These are phyloP conservation scores for Molossus alvarezi DNA, from an alignment of 2,797 vertebrate genomes.

Conservation along the genomic window DNA sequence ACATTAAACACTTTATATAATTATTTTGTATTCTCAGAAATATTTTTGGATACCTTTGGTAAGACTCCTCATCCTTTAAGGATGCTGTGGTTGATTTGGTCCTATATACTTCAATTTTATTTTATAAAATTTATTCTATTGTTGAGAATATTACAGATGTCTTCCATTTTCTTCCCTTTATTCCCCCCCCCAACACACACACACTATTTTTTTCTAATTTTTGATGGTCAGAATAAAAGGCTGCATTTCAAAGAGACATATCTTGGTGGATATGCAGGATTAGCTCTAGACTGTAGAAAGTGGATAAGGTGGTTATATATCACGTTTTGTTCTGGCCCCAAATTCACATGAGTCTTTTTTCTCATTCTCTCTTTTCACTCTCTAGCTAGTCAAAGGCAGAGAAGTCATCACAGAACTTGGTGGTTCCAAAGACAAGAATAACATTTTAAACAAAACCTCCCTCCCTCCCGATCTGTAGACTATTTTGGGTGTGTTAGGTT, in stretches of 20 bases:
- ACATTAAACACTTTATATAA: neutral
- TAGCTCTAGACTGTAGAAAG: neutral
- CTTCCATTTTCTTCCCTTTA: too few species aligned
- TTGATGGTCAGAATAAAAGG: neutral
- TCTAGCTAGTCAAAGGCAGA: neutral
- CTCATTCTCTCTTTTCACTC: neutral
- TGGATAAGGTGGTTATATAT: neutral
- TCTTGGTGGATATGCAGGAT: neutral
- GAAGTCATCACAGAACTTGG: neutral
- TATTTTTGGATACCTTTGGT: neutral
- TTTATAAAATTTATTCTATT: neutral
- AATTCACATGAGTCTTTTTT: neutral
- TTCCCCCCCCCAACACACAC: too few species aligned
- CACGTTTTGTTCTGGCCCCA: neutral
- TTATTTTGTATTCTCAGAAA: conserved; percentile 9
- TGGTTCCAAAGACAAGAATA: neutral
- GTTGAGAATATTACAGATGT: too few species aligned
- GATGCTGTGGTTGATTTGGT: neutral
- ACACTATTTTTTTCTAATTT: neutral
- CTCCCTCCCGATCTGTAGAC: neutral
- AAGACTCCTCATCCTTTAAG: neutral
- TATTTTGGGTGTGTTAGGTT: neutral
- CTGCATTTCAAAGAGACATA: neutral
- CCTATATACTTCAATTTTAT: neutral
- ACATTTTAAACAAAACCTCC: neutral